These are phyloP conservation scores for Poecilobothrus nobilitatus DNA, from an alignment of 2,888 invertebrate genomes.

Conservation along the genomic window DNA sequence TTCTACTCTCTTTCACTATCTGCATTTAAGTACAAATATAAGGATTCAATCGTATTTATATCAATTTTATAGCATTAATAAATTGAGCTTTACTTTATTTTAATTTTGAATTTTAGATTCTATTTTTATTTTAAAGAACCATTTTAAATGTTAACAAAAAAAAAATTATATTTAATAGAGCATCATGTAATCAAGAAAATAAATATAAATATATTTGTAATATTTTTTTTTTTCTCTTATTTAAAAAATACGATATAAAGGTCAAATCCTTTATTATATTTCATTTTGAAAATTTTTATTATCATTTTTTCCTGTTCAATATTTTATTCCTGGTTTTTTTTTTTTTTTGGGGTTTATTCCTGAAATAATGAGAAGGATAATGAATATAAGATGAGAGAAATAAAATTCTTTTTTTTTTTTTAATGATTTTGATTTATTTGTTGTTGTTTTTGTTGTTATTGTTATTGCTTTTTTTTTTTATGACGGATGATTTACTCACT, in stretches of 20 bases:
- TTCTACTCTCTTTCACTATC: no score
- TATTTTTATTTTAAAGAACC: no score
- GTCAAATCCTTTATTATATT: conserved; percentile 6
- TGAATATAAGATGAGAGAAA: conserved; percentile 10
- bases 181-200: neutral
- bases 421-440: neutral
- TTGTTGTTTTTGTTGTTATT: conserved; percentile 11
- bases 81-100: no score
- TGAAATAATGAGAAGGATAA: conserved; percentile 10
- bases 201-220: neutral
- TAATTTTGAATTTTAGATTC: no score
- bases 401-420: neutral
- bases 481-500: conserved; percentile 21
- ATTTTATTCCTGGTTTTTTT: neutral
- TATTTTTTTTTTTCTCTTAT: neutral
- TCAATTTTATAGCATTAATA: no score
- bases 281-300: neutral
- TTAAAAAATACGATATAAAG: neutral
- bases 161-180: neutral
- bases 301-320: no score
- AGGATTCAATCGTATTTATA: no score
- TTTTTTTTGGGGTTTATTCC: neutral
- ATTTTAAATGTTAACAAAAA: neutral
- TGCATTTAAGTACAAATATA: no score
- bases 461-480: conserved; percentile 6